A percentile compares a stretch with the other conserved stretches of the same genome.
phyloP scores from a whole-genome alignment of 2,113 vertebrate species.

The Hippocampus comes region DNA sequence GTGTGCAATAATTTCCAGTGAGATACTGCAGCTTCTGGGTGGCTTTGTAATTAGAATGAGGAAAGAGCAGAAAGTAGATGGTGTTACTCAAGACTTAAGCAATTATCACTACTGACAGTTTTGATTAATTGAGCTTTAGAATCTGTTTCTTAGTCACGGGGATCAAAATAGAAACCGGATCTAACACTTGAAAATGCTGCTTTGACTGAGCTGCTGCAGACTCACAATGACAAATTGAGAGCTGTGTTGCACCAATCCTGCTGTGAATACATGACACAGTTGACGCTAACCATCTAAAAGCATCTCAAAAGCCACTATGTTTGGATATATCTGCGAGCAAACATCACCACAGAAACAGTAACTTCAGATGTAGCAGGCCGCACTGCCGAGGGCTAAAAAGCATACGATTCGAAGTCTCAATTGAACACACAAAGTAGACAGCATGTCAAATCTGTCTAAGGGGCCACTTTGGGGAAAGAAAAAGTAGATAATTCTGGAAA shows the following conservation, averaged over 20 bases:
- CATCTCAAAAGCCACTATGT: slow-evolving; percentile 44
- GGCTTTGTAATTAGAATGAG: no score
- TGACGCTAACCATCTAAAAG: slow-evolving; percentile 47
- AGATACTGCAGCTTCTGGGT: no score
- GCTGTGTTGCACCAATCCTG: slow-evolving; percentile 48
- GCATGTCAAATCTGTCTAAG: slow-evolving; percentile 13
- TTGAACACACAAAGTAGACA: neutral
- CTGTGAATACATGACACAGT: slow-evolving; percentile 52
- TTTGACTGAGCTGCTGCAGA: slow-evolving; percentile 14
- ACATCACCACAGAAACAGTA: slow-evolving; percentile 44
- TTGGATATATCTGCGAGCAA: slow-evolving; percentile 57
- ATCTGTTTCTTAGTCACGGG: neutral
- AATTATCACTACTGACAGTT: slow-evolving; percentile 17
- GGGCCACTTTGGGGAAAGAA: slow-evolving; percentile 13
- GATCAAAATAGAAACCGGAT: slow-evolving; percentile 50
- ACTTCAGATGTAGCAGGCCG: slow-evolving; percentile 30
- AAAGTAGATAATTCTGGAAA: slow-evolving; percentile 24
- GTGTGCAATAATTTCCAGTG: no score
- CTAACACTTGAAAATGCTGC: slow-evolving; percentile 9
- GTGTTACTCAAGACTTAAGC: neutral
- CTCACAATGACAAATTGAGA: slow-evolving; percentile 56
- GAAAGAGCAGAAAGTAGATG: neutral
- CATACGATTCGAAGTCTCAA: slow-evolving; percentile 7
- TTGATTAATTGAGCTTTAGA: slow-evolving; percentile 33
- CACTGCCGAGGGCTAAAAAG: neutral